These are phyloP conservation scores for Cyanocitta stelleri DNA, from an alignment of 2,113 vertebrate species.

Conservation along the genomic window DNA sequence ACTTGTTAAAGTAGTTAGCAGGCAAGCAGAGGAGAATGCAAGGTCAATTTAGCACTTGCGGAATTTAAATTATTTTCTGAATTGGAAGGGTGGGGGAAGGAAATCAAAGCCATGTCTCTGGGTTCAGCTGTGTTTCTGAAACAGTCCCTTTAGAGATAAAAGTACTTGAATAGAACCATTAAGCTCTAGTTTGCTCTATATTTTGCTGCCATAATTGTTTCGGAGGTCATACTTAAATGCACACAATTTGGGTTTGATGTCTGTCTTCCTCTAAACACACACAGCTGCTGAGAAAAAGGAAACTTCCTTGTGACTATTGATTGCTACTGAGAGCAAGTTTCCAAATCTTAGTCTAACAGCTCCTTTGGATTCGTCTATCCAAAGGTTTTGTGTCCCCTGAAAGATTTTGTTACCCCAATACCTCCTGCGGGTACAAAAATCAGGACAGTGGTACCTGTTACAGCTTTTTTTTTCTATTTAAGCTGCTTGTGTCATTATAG, in stretches of 20 bases:
- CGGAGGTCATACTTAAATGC: background rate
- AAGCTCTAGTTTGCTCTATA: background rate
- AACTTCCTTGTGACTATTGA: background rate
- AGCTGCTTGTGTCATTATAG: background rate
- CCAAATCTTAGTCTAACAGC: background rate
- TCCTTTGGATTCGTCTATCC: background rate
- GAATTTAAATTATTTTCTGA: constrained; percentile 13
- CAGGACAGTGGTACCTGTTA: background rate
- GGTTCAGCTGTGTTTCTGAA: background rate
- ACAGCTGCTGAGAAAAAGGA: background rate
- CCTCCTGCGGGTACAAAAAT: background rate
- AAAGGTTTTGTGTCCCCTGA: background rate
- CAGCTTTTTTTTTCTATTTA: background rate
- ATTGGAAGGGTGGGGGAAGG: background rate
- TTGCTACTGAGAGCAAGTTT: background rate
- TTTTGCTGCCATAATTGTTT: background rate
- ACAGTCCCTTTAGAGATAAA: background rate
- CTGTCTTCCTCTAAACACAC: background rate
- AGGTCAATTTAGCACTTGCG: background rate
- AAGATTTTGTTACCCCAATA: background rate
- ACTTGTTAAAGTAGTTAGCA: constrained; percentile 46
- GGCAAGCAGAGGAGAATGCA: constrained; percentile 26
- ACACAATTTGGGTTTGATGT: background rate
- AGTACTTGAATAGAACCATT: background rate
- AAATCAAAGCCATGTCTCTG: background rate